Conservation (phyloP, 2,888 invertebrate species). For the Opisthograptis luteolata region DNA sequence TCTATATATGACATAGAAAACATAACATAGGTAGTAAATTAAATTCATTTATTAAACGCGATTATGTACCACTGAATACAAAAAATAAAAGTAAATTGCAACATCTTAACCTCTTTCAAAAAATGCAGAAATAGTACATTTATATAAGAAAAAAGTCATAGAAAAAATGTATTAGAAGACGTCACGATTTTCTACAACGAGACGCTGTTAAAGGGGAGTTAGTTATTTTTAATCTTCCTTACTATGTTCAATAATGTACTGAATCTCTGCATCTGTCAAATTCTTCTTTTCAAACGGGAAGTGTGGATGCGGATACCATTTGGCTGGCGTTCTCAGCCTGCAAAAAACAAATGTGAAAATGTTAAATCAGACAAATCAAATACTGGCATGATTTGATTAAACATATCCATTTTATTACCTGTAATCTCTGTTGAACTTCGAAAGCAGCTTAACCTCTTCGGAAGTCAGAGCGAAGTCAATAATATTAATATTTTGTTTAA, state of each 20-base stretch:
- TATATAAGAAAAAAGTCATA: too few species aligned
- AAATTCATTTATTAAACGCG: too few species aligned
- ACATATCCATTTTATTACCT: conserved; percentile 6
- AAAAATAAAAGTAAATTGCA: too few species aligned
- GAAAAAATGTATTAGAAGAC: too few species aligned
- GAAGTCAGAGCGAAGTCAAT: conserved; percentile 81
- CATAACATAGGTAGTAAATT: neutral
- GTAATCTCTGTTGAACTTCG: conserved; percentile 76
- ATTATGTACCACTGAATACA: too few species aligned
- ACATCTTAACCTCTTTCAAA: too few species aligned
- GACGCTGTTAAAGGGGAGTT: too few species aligned
- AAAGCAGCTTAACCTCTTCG: conserved; percentile 80
- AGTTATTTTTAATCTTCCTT: conserved; percentile 66
- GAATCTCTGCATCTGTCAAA: conserved; percentile 59
- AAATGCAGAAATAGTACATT: too few species aligned
- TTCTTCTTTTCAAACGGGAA: conserved; percentile 75
- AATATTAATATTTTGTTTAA: conserved; percentile 82
- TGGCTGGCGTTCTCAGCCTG: conserved; percentile 15
- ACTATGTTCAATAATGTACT: conserved; percentile 62
- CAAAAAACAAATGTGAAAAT: neutral
- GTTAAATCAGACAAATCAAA: too few species aligned
- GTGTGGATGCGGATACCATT: conserved; percentile 61
- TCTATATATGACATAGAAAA: conserved; percentile 23
- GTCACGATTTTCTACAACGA: too few species aligned
- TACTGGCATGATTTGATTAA: too few species aligned